Evolutionary conservation across 2,797 vertebrate genomes (phyloP).

Genomic region (Natrix natrix): DNA sequence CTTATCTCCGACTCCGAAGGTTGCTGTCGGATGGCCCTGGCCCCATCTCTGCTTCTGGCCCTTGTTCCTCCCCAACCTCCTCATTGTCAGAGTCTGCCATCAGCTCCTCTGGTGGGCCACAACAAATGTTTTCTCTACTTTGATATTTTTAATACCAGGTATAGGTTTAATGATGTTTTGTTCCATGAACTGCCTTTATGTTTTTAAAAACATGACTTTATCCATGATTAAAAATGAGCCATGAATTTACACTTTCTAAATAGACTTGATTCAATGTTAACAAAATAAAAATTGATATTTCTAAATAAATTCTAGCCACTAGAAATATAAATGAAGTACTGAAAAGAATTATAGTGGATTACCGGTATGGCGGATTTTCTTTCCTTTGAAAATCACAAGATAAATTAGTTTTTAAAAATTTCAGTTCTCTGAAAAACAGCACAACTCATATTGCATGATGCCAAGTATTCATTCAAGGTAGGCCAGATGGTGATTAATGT

Average conservation of each 20-base stretch:
- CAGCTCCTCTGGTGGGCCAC: too few species aligned
- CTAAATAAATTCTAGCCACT: neutral
- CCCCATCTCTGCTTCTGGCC: too few species aligned
- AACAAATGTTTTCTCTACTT: neutral
- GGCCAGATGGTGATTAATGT: slow-evolving; percentile 9
- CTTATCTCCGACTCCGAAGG: too few species aligned
- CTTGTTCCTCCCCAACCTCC: too few species aligned
- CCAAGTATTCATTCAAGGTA: neutral
- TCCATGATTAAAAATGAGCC: neutral
- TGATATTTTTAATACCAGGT: neutral
- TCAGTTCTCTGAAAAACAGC: neutral
- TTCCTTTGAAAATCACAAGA: neutral
- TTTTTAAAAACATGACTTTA: neutral
- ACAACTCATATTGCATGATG: neutral
- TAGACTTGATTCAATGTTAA: neutral
- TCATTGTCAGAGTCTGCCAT: too few species aligned
- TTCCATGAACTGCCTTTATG: neutral
- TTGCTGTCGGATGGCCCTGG: too few species aligned
- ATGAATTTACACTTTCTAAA: neutral
- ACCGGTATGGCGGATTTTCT: neutral
- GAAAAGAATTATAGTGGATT: neutral
- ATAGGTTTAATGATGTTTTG: neutral
- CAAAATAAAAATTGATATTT: neutral
- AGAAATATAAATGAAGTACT: neutral
- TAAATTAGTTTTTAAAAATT: neutral